phyloP scores from a whole-genome alignment of 2,888 invertebrate genomes.

The Platycheirus rosarum region DNA sequence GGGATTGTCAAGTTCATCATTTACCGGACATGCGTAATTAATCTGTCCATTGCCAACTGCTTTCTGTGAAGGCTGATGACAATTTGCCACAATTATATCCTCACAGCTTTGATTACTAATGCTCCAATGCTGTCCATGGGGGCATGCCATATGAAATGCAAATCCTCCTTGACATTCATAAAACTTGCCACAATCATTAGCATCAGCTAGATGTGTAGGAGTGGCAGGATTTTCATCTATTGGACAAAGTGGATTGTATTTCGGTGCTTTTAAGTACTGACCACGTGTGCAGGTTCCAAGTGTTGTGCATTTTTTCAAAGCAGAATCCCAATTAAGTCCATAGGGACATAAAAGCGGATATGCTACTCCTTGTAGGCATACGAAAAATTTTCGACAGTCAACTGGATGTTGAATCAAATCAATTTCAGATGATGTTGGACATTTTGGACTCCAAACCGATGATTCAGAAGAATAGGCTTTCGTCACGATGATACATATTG shows the following conservation, averaged over 20 bases:
- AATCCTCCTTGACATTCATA: slow-evolving; percentile 30
- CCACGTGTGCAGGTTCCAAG: not conserved
- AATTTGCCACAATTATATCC: slow-evolving; percentile 3
- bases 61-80: not conserved
- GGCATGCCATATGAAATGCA: slow-evolving; percentile 19
- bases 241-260: slow-evolving; percentile 35
- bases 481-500: not conserved
- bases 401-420: slow-evolving; percentile 32
- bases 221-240: slow-evolving; percentile 5
- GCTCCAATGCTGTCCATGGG: slow-evolving; percentile 38
- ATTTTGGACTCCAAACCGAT: slow-evolving; percentile 26
- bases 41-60: not conserved
- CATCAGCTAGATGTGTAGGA: slow-evolving; percentile 16
- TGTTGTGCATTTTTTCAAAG: not conserved
- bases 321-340: slow-evolving; percentile 38
- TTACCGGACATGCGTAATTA: slow-evolving; percentile 21
- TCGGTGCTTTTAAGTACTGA: not conserved
- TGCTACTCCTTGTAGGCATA: slow-evolving; percentile 34
- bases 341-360: slow-evolving; percentile 19
- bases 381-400: slow-evolving; percentile 37
- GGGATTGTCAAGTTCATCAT: slow-evolving; percentile 38
- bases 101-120: slow-evolving; percentile 25
- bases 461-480: not conserved
- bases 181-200: slow-evolving; percentile 19
- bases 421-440: not conserved